phyloP scores from a whole-genome alignment of 2,797 vertebrate species.

The Trematomus bernacchii region DNA sequence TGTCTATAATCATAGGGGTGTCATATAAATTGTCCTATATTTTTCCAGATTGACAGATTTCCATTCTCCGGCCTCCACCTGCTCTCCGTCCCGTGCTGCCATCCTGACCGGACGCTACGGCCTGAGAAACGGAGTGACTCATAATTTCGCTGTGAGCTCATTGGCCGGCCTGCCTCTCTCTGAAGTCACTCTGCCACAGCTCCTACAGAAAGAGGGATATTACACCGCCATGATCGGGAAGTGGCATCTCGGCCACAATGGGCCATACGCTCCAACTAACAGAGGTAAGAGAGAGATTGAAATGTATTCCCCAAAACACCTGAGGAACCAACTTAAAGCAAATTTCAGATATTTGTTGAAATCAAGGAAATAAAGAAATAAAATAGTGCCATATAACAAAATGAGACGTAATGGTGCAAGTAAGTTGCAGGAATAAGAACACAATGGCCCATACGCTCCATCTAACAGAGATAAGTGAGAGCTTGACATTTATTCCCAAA shows the following conservation, averaged over 20 bases:
- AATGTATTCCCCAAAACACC: background rate
- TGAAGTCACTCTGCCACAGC: constrained; percentile 92
- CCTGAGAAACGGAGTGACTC: constrained; percentile 93
- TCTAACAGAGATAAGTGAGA: constrained; percentile 88
- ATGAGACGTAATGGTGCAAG: too few species aligned
- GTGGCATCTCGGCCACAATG: constrained; percentile 96
- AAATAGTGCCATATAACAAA: too few species aligned
- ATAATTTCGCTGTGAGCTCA: constrained; percentile 92
- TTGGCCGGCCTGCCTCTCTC: constrained; percentile 92
- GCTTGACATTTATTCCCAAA: background rate
- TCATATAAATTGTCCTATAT: too few species aligned
- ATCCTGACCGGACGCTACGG: constrained; percentile 95
- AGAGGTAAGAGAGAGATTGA: constrained; percentile 85
- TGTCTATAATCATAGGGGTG: too few species aligned
- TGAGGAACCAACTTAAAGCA: background rate
- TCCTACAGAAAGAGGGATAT: constrained; percentile 89
- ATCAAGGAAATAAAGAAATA: too few species aligned
- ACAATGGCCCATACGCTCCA: constrained; percentile 89
- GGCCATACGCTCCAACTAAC: constrained; percentile 87
- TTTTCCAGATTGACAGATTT: constrained; percentile 92
- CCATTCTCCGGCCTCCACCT: constrained; percentile 95
- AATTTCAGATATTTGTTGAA: background rate
- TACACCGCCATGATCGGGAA: constrained; percentile 93
- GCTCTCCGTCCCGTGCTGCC: constrained; percentile 95
- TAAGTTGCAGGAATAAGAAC: constrained; percentile 43